These are phyloP conservation scores for Ormyrus pomaceus DNA, from an alignment of 2,888 invertebrate genomes.

Conservation along the genomic window DNA sequence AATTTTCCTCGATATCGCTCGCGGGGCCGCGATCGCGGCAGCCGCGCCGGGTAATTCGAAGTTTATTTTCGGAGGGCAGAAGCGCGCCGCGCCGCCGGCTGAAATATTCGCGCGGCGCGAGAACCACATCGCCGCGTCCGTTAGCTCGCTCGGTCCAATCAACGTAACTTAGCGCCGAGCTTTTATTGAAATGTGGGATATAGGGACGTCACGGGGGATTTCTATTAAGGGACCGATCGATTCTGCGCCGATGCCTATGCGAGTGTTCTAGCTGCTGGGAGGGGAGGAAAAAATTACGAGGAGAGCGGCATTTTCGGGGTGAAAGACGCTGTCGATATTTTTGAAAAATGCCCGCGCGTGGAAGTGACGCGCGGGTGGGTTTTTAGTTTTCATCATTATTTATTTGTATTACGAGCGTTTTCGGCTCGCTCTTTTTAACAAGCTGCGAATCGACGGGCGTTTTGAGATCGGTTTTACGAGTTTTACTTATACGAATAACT, in stretches of 20 bases:
- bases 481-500: too few relatives aligned
- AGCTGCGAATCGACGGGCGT: too few relatives aligned
- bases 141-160: slow-evolving; percentile 25
- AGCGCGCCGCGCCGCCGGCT: too few relatives aligned
- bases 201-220: slow-evolving; percentile 18
- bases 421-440: too few relatives aligned
- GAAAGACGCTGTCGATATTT: too few relatives aligned
- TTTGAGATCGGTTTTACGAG: too few relatives aligned
- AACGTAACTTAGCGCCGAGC: slow-evolving; percentile 19
- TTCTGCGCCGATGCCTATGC: neutral
- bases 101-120: too few relatives aligned
- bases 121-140: slow-evolving; percentile 22
- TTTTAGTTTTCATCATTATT: too few relatives aligned
- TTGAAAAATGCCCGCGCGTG: too few relatives aligned
- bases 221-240: slow-evolving; percentile 31
- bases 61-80: too few relatives aligned
- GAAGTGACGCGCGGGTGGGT: too few relatives aligned
- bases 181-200: slow-evolving; percentile 25
- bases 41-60: neutral
- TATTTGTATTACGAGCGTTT: too few relatives aligned
- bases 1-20: slow-evolving; percentile 32
- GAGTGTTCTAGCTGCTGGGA: neutral
- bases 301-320: slow-evolving; percentile 48
- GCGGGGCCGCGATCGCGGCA: neutral
- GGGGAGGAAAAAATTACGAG: neutral